Evolutionary conservation across 2,888 invertebrate species (phyloP), one percentile per base, ranked within the genome.

Genomic region (Mesoligia furuncula): DNA sequence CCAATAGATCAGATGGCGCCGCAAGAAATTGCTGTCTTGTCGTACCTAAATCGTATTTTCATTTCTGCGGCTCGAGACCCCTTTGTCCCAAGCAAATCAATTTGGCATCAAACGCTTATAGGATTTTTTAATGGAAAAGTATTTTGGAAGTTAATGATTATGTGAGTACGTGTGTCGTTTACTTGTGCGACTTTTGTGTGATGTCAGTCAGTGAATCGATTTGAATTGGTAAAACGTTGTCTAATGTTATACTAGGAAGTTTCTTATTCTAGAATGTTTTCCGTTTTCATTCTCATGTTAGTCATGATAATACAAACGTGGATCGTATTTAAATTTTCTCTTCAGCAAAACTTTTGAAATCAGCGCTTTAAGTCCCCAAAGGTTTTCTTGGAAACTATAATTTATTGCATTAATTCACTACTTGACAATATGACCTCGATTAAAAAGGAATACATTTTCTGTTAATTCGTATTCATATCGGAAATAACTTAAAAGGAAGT

Each of bases 1-100:
- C 86, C 76, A 88, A 89, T 85, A 86, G 89, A 91, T 91, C 91
- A 90, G 88, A 87, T 89, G 88, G 87, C 87, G 85, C 79, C 83
- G 88, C 88, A 80, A 86, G 79, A 89, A 91, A 89, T 89, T 89
- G 90, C 86, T 89, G 85, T 88, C 88, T 85, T 89, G 81, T 88
- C 81, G 84, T 87, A 85, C 75, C 75, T 74, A 88, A 89, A 90
- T 90, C 87, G 89, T 80, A 85, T 89, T 90, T 88, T 90, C 89
- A 85, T 87, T 82, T 88, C 83, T 88, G 87, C 65, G 83, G 79
- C 82, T 73, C 71, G 62, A 81, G 62, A 79, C 71, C 82, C 84
- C 84, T 89, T 90, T 89, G 87, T 88, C 88, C 86, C 78, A 81
- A 75, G 79, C 81, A 85, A 89, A 89, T 90, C 84, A 87, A 85